phyloP scores from a whole-genome alignment of 2,888 invertebrate species.

The Bombylius discolor region DNA sequence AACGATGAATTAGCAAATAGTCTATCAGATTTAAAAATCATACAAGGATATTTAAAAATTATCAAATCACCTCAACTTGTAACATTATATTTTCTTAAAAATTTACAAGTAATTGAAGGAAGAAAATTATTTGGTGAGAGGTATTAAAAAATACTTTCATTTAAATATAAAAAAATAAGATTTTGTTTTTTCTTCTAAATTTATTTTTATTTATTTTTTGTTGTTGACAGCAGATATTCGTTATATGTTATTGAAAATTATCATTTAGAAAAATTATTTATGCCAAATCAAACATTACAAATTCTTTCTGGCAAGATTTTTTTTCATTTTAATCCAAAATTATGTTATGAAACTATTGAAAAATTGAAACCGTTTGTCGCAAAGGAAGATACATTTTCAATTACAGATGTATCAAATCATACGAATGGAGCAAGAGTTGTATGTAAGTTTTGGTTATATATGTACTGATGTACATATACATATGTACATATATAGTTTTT shows the following conservation, averaged over 20 bases:
- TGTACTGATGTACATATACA: no score
- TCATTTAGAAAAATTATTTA: constrained; percentile 50
- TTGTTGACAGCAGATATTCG: constrained; percentile 30
- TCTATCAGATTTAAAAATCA: constrained; percentile 48
- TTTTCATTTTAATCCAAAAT: constrained; percentile 59
- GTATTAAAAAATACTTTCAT: constrained; percentile 16
- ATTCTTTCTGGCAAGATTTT: constrained; percentile 47
- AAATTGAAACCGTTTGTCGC: constrained; percentile 39
- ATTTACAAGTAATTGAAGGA: constrained; percentile 48
- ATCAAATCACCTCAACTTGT: constrained; percentile 46
- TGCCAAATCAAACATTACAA: constrained; percentile 35
- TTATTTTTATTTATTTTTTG: neutral
- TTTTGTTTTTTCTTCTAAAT: neutral
- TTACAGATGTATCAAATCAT: constrained; percentile 55
- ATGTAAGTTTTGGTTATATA: neutral
- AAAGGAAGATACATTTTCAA: constrained; percentile 33
- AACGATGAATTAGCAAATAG: constrained; percentile 42
- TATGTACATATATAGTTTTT: neutral
- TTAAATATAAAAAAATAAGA: no score
- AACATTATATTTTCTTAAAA: constrained; percentile 52
- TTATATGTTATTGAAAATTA: constrained; percentile 52
- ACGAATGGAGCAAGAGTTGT: neutral
- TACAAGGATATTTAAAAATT: constrained; percentile 52
- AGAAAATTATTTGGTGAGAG: constrained; percentile 28
- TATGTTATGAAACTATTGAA: constrained; percentile 50